Base-by-base conservation (phyloP, 2,888 invertebrate species). In the Mythimna loreyi region DNA sequence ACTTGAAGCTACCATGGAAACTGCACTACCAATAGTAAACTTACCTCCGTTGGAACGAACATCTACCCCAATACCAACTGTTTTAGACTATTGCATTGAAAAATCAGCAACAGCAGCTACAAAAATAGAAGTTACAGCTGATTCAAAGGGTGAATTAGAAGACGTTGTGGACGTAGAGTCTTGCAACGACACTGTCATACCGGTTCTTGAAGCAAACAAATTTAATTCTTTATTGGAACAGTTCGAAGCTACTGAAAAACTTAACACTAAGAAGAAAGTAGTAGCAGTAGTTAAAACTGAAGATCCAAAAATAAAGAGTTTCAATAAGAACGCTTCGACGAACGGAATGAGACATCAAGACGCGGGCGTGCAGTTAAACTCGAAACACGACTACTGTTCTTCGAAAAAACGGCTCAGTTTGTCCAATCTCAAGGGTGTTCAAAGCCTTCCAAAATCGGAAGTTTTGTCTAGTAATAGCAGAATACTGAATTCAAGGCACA, bases 181-280 rank as follows among this genome's bases (percentile, higher is more conserved):
- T 0, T 96, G 97, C 58, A 94, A 96, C 58, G 97, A 97, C 88
- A 87, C 93, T 25, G 92, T 92, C 21, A 91, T 96, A 80, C 94
- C 96, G 71, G 97, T 97, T 36, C 87, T 97, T 49, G 97, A 97
- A 91, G 97, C 97, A 16, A 96, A 96, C 58, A 97, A 97, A 87
- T 90, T 97, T 11, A 96, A 94, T 78, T 97, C 97, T 71, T 96
- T 97, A 55, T 85, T 97, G 50, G 97, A 97, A 89, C 97, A 97
- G 86, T 97, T 97, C 88, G 97, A 97, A 91, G 97, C 97, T 5
- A 96, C 96, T 3, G 97, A 97, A 89, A 95, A 94, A 62, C 89
- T 96, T 36, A 96, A 96, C 72, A 94, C 89, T 28, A 94, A 90
- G 74, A 92, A 93, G 75, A 89, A 87, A 58, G 69, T 88, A 23